Conservation (phyloP, 2,113 vertebrate species). For the Eulacestoma nigropectus region DNA sequence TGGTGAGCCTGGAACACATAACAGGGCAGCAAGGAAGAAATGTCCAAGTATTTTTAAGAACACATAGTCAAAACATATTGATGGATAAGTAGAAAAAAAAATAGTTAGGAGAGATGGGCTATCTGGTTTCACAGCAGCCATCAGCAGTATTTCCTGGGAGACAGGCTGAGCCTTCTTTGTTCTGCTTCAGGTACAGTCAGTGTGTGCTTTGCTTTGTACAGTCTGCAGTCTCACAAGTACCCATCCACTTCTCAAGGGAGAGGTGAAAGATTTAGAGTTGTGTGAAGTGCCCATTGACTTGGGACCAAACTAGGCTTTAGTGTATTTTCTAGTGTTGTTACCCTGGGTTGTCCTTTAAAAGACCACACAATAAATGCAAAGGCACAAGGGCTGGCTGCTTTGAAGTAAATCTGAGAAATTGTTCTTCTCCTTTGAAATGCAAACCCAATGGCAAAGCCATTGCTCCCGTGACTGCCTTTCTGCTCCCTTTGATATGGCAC, state of each 20-base stretch:
- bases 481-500: not conserved
- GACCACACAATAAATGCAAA: not conserved
- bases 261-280: not conserved
- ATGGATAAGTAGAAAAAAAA: not conserved
- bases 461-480: not conserved
- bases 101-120: not conserved
- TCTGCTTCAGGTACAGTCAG: not conserved
- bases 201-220: not conserved
- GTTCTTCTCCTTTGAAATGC: not conserved
- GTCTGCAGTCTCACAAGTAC: not conserved
- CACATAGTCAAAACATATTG: rapidly evolving
- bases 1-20: not conserved
- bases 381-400: not conserved
- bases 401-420: not conserved
- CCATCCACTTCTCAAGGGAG: not conserved
- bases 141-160: not conserved
- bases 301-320: not conserved
- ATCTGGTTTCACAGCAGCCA: not conserved
- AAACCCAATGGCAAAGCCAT: not conserved
- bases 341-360: not conserved
- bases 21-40: not conserved
- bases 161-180: not conserved
- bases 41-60: not conserved
- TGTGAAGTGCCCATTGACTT: not conserved
- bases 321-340: not conserved